Conservation (phyloP, 2,797 vertebrate genomes). For the Pelodytes ibericus region DNA sequence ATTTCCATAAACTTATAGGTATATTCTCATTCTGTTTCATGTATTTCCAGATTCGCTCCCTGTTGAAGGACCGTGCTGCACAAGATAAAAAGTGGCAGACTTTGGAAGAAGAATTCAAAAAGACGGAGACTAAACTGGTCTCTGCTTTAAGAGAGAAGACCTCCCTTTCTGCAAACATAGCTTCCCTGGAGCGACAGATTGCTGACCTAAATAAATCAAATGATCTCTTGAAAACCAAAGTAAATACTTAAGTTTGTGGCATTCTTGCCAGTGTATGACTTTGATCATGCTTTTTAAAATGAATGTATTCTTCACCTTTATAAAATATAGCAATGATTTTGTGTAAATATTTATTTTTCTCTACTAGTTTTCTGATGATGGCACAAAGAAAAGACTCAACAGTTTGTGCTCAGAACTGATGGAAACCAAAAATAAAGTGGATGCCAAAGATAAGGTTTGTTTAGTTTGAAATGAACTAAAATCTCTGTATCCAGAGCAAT, state of each 20-base stretch:
- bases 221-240: slow-evolving; percentile 92
- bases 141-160: slow-evolving; percentile 86
- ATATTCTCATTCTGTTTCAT: neutral
- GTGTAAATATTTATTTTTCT: too few relatives aligned
- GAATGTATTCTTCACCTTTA: too few relatives aligned
- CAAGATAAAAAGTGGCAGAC: slow-evolving; percentile 79
- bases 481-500: too few relatives aligned
- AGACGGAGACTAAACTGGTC: slow-evolving; percentile 83
- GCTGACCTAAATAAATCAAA: slow-evolving; percentile 85
- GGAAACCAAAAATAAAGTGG: slow-evolving; percentile 85
- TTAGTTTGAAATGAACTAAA: too few relatives aligned
- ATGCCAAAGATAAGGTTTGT: slow-evolving; percentile 83
- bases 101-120: slow-evolving; percentile 85
- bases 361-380: slow-evolving; percentile 85
- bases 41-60: slow-evolving; percentile 79
- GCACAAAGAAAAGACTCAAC: slow-evolving; percentile 85
- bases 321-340: too few relatives aligned
- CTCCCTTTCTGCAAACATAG: slow-evolving; percentile 77
- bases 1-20: too few relatives aligned
- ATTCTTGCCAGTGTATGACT: neutral
- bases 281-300: too few relatives aligned
- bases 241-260: slow-evolving; percentile 59
- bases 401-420: slow-evolving; percentile 85
- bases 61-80: slow-evolving; percentile 85
- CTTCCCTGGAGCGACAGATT: slow-evolving; percentile 85